Percentiles rank a stretch among this genome's conserved stretches.
Evolutionary conservation across 1,140 invertebrate genomes (phyloP).

Genomic region (Probaryconus sp.): DNA sequence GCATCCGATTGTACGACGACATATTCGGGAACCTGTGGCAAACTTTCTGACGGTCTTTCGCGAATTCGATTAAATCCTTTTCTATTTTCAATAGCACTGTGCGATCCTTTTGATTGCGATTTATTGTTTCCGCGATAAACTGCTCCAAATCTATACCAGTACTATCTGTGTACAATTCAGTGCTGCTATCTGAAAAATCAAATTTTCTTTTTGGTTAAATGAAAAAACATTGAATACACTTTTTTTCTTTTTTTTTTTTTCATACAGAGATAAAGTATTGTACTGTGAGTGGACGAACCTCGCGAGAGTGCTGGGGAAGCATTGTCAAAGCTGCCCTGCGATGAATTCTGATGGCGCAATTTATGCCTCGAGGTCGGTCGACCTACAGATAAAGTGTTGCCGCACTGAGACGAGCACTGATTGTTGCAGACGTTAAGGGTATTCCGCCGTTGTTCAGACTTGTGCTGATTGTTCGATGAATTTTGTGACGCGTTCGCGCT

Average conservation of each 20-base stretch:
- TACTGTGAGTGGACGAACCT: slow-evolving; percentile 74
- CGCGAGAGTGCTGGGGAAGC: slow-evolving; percentile 82
- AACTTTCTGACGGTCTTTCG: slow-evolving; percentile 89
- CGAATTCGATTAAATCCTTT: slow-evolving; percentile 89
- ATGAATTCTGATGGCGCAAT: slow-evolving; percentile 81
- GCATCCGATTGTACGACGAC: slow-evolving; percentile 96
- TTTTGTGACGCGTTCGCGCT: slow-evolving; percentile 68
- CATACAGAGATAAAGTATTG: too few relatives aligned
- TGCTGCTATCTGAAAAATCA: slow-evolving; percentile 84
- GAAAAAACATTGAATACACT: too few relatives aligned
- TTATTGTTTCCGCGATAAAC: slow-evolving; percentile 94
- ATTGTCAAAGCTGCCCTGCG: slow-evolving; percentile 79
- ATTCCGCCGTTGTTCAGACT: slow-evolving; percentile 70
- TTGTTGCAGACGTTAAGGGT: slow-evolving; percentile 75
- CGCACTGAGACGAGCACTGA: slow-evolving; percentile 78
- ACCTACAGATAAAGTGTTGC: slow-evolving; percentile 76
- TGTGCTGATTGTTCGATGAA: slow-evolving; percentile 69
- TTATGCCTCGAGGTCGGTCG: slow-evolving; percentile 76
- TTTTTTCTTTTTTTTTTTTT: too few relatives aligned
- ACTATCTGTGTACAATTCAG: slow-evolving; percentile 87
- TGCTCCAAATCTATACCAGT: slow-evolving; percentile 89
- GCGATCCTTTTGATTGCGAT: slow-evolving; percentile 92
- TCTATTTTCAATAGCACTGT: slow-evolving; percentile 91
- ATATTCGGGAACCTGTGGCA: slow-evolving; percentile 91
- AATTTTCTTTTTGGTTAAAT: slow-evolving; percentile 16